Percentiles rank a stretch among this genome's conserved stretches.
Evolutionary conservation across 2,797 vertebrate genomes (phyloP).

Genomic region (Sparidentex hasta): DNA sequence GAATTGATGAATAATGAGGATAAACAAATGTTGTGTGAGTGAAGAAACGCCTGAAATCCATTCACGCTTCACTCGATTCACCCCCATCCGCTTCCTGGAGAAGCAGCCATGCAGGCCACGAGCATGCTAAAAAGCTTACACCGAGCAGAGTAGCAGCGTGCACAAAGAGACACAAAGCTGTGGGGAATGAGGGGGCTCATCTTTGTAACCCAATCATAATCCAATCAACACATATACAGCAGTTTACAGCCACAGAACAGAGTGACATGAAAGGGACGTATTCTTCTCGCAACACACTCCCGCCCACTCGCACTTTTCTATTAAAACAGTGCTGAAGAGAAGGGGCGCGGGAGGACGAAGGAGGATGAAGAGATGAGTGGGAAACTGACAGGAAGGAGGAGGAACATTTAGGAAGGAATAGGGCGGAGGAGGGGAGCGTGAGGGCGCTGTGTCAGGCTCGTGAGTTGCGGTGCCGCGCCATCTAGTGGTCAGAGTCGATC

Average conservation of each 20-base stretch:
- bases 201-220: constrained; percentile 58
- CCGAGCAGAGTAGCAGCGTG: constrained; percentile 3
- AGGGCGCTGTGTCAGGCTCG: neutral
- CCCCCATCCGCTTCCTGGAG: constrained; percentile 12
- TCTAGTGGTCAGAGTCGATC: constrained; percentile 42
- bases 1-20: neutral
- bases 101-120: constrained; percentile 14
- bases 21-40: too few species aligned
- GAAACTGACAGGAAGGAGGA: neutral
- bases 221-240: constrained; percentile 18
- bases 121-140: constrained; percentile 23
- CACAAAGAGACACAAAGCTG: constrained; percentile 34
- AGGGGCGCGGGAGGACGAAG: neutral
- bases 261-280: constrained; percentile 17
- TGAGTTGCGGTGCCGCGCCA: constrained; percentile 12
- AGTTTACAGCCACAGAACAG: constrained; percentile 6
- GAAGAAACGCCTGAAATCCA: neutral
- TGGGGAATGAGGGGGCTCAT: constrained; percentile 46
- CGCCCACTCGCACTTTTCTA: constrained; percentile 52
- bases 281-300: constrained; percentile 24
- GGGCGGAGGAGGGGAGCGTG: neutral
- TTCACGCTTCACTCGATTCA: constrained; percentile 11
- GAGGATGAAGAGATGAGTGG: neutral
- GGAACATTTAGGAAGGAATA: neutral
- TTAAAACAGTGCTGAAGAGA: constrained; percentile 6